Percentiles rank a stretch among this genome's conserved stretches.
Evolutionary conservation across 2,113 vertebrate genomes (phyloP).

Genomic region (Syrrhaptes paradoxus): DNA sequence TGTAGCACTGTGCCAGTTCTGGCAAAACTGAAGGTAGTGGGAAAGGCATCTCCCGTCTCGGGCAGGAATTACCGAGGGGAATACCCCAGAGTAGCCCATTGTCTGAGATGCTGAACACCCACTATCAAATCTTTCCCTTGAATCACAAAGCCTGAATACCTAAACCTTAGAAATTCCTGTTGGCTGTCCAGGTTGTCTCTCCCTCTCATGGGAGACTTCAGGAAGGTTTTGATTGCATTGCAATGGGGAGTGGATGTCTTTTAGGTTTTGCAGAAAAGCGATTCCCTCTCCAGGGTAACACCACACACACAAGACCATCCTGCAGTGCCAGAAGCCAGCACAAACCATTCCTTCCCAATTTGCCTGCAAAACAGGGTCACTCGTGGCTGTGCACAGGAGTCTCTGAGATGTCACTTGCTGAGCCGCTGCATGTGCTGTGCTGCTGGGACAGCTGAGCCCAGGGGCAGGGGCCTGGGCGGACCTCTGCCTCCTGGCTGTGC

Average conservation of each 20-base stretch:
- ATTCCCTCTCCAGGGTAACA: background rate
- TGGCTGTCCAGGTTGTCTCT: background rate
- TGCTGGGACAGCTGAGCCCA: background rate
- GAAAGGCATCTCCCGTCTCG: background rate
- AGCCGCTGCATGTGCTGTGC: fast-evolving
- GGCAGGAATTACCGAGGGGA: background rate
- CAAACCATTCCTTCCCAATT: background rate
- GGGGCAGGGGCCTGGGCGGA: background rate
- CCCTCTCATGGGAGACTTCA: background rate
- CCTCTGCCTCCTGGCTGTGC: background rate
- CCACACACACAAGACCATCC: background rate
- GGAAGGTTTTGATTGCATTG: background rate
- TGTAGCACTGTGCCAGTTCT: background rate
- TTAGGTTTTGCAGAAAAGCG: background rate
- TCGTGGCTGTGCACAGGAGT: fast-evolving
- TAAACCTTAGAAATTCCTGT: background rate
- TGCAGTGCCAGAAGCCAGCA: background rate
- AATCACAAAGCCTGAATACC: background rate
- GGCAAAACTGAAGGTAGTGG: background rate
- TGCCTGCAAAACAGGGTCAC: background rate
- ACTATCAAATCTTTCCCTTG: background rate
- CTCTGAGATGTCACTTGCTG: background rate
- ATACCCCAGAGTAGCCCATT: background rate
- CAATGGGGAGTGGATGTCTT: background rate
- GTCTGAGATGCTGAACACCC: background rate